Percentiles rank a stretch among this genome's conserved stretches.
These are phyloP conservation scores for Lottia scabra DNA, from an alignment of 2,888 invertebrate species.

Conservation along the genomic window DNA sequence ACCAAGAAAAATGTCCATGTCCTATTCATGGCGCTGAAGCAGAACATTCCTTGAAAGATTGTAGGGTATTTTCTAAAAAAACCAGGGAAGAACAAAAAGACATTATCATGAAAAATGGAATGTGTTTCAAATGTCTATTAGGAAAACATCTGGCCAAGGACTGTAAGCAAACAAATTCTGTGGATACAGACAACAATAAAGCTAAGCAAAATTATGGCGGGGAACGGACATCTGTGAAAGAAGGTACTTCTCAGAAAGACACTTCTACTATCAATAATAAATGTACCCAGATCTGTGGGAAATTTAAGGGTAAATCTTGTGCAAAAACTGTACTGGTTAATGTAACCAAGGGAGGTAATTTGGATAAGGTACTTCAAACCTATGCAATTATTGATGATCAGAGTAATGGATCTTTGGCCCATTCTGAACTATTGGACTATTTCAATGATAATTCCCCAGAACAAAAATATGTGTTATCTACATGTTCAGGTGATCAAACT, in stretches of 20 bases:
- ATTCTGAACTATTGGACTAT: slow-evolving; percentile 13
- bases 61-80: not conserved
- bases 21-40: not conserved
- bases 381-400: slow-evolving; percentile 32
- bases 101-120: slow-evolving; percentile 12
- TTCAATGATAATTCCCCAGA: not conserved
- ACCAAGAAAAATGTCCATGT: no score
- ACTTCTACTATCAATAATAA: slow-evolving; percentile 7
- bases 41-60: not conserved
- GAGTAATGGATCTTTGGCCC: slow-evolving; percentile 23
- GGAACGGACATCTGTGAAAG: not conserved
- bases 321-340: slow-evolving; percentile 20
- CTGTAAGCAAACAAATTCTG: not conserved
- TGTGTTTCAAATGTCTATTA: slow-evolving; percentile 7
- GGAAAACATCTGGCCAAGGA: slow-evolving; percentile 11
- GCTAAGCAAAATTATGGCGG: slow-evolving; percentile 15
- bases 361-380: not conserved
- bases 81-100: not conserved
- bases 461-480: no score
- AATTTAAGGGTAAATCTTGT: slow-evolving; percentile 22
- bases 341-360: slow-evolving; percentile 7
- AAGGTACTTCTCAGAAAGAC: not conserved
- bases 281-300: slow-evolving; percentile 2
- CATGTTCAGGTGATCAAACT: no score
- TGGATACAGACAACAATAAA: not conserved